Percentiles rank a stretch among this genome's conserved stretches.
phyloP scores from a whole-genome alignment of 2,113 vertebrate genomes.

The Peromyscus californicus region DNA sequence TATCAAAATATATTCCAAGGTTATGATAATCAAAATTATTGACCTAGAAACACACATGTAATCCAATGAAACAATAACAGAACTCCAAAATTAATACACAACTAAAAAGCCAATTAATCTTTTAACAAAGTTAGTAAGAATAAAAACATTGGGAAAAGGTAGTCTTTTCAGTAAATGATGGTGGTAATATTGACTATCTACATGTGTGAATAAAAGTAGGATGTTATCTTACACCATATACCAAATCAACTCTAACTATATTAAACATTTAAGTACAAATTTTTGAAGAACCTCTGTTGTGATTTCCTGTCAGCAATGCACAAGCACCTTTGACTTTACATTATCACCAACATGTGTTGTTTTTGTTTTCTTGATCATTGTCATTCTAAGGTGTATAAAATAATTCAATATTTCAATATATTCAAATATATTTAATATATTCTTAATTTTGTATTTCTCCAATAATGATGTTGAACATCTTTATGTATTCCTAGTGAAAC shows the following conservation, averaged over 20 bases:
- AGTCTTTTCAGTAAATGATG: neutral
- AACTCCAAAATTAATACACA: neutral
- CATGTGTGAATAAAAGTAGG: neutral
- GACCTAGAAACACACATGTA: neutral
- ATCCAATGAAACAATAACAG: neutral
- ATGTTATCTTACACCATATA: neutral
- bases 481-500: neutral
- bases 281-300: neutral
- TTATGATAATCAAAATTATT: neutral
- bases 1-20: neutral
- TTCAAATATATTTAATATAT: neutral
- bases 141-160: neutral
- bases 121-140: neutral
- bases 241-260: neutral
- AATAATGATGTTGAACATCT: neutral
- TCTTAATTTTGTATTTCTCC: neutral
- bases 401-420: too few species aligned
- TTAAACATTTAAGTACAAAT: neutral
- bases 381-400: too few species aligned
- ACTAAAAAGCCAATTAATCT: neutral
- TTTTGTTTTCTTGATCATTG: neutral
- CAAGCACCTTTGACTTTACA: neutral
- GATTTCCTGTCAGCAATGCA: neutral
- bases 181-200: neutral
- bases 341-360: neutral